These are phyloP conservation scores for Lophius americanus DNA, from an alignment of 2,797 vertebrate species.

Conservation along the genomic window DNA sequence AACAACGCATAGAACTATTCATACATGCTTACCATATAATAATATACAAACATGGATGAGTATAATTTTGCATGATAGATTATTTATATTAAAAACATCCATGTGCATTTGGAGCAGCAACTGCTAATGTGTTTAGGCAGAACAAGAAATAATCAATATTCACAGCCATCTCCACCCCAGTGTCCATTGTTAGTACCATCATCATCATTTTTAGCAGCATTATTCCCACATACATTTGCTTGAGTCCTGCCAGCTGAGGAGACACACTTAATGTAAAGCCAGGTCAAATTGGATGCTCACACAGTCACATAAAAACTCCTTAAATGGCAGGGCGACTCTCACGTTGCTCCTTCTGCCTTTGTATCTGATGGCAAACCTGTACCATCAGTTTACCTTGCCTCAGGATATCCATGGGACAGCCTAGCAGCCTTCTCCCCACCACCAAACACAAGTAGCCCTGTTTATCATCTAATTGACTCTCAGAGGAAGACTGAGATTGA, in stretches of 20 bases:
- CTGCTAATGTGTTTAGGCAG: constrained; percentile 2
- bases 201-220: constrained; percentile 31
- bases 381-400: constrained; percentile 85
- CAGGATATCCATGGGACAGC: constrained; percentile 84
- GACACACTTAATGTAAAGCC: constrained; percentile 7
- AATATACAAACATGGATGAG: background rate
- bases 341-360: constrained; percentile 72
- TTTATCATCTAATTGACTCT: constrained; percentile 92
- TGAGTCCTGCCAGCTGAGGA: constrained; percentile 36
- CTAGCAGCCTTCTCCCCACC: constrained; percentile 77
- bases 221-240: constrained; percentile 38
- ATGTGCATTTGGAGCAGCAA: constrained; percentile 6
- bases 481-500: constrained; percentile 83
- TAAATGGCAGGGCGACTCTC: constrained; percentile 54
- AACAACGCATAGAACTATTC: constrained; percentile 18
- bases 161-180: constrained; percentile 19
- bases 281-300: constrained; percentile 16
- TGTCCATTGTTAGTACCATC: constrained; percentile 20
- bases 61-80: background rate
- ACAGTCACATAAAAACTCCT: constrained; percentile 53
- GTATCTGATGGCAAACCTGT: constrained; percentile 77
- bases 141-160: constrained; percentile 43
- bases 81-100: constrained; percentile 13
- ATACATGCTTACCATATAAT: background rate
- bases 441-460: constrained; percentile 80